Evolutionary conservation across 2,797 vertebrate genomes (phyloP).

Genomic region (Danio tinwini): DNA sequence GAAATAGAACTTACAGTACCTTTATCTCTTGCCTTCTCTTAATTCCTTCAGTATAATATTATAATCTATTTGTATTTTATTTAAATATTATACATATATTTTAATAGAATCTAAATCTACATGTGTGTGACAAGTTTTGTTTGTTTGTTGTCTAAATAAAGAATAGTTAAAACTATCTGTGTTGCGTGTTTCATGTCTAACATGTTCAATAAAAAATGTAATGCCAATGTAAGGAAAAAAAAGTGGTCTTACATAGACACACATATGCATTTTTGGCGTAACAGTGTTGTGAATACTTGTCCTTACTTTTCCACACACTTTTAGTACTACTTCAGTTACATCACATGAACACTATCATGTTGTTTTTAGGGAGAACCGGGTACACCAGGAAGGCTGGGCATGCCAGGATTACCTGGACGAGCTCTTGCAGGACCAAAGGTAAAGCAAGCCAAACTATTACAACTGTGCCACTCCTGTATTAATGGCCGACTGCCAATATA

Average conservation of each 20-base stretch:
- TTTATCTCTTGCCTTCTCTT: too few species aligned
- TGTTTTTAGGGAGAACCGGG: slow-evolving; percentile 87
- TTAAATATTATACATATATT: too few species aligned
- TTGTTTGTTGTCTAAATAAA: too few species aligned
- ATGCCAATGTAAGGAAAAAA: too few species aligned
- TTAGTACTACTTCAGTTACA: not conserved
- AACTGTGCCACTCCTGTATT: slow-evolving; percentile 43
- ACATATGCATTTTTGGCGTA: slow-evolving; percentile 1
- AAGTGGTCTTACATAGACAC: not conserved
- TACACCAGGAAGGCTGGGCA: slow-evolving; percentile 80
- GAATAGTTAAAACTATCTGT: too few species aligned
- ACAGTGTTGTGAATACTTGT: not conserved
- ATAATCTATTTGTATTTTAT: too few species aligned
- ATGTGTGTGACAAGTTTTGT: too few species aligned
- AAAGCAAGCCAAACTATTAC: slow-evolving; percentile 58
- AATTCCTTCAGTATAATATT: too few species aligned
- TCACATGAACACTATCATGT: not conserved
- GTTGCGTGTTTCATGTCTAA: too few species aligned
- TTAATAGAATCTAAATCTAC: too few species aligned
- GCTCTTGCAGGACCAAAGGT: slow-evolving; percentile 90
- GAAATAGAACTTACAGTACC: too few species aligned
- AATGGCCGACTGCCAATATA: slow-evolving; percentile 36
- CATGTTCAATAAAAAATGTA: too few species aligned
- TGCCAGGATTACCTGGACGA: slow-evolving; percentile 85
- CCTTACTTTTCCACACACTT: not conserved